These are phyloP conservation scores for Limonius californicus DNA, from an alignment of 1,140 invertebrate genomes.

Conservation along the genomic window DNA sequence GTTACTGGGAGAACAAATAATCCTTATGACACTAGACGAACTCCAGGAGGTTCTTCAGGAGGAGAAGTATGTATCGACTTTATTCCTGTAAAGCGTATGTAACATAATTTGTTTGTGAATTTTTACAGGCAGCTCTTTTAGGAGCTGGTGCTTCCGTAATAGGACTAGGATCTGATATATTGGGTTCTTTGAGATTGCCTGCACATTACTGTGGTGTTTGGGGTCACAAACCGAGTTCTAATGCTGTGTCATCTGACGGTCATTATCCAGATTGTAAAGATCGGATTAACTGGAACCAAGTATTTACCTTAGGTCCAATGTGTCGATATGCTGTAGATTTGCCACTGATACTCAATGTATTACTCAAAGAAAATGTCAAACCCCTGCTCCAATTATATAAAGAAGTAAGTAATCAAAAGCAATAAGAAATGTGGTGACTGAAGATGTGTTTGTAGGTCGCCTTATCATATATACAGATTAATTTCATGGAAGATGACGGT, in stretches of 20 bases:
- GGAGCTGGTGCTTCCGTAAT: constrained; percentile 71
- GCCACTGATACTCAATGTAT: constrained; percentile 62
- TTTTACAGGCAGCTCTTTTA: constrained; percentile 58
- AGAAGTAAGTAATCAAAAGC: constrained; percentile 32
- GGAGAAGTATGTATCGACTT: constrained; percentile 67
- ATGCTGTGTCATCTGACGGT: constrained; percentile 55
- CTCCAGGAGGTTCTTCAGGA: constrained; percentile 76
- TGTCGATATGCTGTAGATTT: constrained; percentile 80
- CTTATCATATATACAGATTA: constrained; percentile 66
- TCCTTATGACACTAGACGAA: constrained; percentile 77
- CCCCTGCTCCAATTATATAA: constrained; percentile 28
- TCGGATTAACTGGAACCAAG: constrained; percentile 22
- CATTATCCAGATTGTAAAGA: constrained; percentile 31
- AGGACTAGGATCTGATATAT: constrained; percentile 80
- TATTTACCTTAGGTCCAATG: constrained; percentile 73
- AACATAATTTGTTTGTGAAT: too few species aligned
- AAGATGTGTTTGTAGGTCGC: constrained; percentile 58
- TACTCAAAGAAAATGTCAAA: constrained; percentile 29
- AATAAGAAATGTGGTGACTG: too few species aligned
- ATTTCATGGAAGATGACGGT: constrained; percentile 73
- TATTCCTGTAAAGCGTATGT: too few species aligned
- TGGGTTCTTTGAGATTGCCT: constrained; percentile 78
- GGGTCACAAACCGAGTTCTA: constrained; percentile 74
- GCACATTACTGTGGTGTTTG: constrained; percentile 84
- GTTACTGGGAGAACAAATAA: constrained; percentile 84